Conservation (phyloP, 2,888 invertebrate species). For the Chirona hameri region DNA sequence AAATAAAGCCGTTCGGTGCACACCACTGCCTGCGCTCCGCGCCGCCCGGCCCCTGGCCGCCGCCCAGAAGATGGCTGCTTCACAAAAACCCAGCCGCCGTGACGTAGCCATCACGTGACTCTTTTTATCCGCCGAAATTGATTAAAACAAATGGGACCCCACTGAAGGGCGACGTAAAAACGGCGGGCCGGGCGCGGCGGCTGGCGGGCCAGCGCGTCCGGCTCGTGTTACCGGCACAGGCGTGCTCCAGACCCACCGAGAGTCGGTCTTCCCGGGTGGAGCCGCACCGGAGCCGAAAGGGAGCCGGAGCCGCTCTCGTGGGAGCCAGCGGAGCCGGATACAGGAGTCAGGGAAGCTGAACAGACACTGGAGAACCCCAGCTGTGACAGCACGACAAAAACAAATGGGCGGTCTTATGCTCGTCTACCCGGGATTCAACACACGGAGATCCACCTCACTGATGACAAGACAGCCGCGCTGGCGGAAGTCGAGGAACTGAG, state of each 20-base stretch:
- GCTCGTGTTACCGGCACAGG: background rate
- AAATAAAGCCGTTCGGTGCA: background rate
- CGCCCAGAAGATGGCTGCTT: background rate
- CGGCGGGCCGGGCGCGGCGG: background rate
- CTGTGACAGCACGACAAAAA: no score
- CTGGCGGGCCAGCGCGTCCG: background rate
- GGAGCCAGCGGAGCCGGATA: background rate
- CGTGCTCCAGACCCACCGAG: no score
- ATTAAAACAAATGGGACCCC: constrained; percentile 27
- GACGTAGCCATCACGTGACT: background rate
- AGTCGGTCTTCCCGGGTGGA: background rate
- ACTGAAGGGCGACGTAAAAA: constrained; percentile 8
- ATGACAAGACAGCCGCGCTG: no score
- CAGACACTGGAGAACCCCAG: no score
- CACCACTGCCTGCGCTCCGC: background rate
- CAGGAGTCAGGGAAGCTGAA: no score
- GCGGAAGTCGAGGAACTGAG: no score
- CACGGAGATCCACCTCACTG: no score
- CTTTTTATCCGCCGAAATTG: constrained; percentile 12
- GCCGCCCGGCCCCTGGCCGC: background rate
- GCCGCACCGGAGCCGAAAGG: background rate
- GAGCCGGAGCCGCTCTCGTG: background rate
- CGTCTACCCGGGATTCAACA: no score
- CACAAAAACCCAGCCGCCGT: background rate
- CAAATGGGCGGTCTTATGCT: no score